A percentile compares a stretch with the other conserved stretches of the same genome.
Conservation (phyloP, 2,888 invertebrate genomes). For the Biston betularia region DNA sequence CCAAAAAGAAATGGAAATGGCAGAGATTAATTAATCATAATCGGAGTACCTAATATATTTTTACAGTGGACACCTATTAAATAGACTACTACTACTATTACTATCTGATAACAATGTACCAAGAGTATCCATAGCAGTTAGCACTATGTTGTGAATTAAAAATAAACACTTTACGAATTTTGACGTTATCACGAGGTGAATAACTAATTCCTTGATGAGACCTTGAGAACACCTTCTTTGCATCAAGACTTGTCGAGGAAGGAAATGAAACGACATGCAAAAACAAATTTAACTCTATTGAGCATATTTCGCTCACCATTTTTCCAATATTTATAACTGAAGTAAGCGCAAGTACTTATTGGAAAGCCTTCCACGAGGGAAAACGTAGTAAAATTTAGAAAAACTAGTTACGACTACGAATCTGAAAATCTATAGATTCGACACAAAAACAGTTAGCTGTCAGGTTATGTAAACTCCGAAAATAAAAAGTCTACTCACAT, state of each 20-base stretch:
- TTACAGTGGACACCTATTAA: too few relatives aligned
- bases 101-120: too few relatives aligned
- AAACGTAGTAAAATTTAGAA: not conserved
- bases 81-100: too few relatives aligned
- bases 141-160: conserved; percentile 32
- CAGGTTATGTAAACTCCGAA: conserved; percentile 84
- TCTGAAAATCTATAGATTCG: conserved; percentile 57
- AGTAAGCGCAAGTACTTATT: not conserved
- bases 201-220: not conserved
- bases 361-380: not conserved
- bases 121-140: conserved; percentile 8
- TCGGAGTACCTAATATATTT: too few relatives aligned
- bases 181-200: not conserved
- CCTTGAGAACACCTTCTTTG: not conserved
- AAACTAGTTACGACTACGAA: not conserved
- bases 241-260: not conserved
- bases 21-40: too few relatives aligned
- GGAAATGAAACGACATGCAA: not conserved
- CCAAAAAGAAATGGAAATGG: too few relatives aligned
- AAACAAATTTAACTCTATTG: conserved; percentile 1
- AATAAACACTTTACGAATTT: conserved; percentile 26
- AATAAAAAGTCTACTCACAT: conserved; percentile 81
- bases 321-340: conserved; percentile 9
- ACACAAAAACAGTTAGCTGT: conserved; percentile 74
- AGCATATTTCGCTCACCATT: not conserved